These are phyloP conservation scores for Oryzias celebensis DNA, from an alignment of 2,113 vertebrate species.

Conservation along the genomic window DNA sequence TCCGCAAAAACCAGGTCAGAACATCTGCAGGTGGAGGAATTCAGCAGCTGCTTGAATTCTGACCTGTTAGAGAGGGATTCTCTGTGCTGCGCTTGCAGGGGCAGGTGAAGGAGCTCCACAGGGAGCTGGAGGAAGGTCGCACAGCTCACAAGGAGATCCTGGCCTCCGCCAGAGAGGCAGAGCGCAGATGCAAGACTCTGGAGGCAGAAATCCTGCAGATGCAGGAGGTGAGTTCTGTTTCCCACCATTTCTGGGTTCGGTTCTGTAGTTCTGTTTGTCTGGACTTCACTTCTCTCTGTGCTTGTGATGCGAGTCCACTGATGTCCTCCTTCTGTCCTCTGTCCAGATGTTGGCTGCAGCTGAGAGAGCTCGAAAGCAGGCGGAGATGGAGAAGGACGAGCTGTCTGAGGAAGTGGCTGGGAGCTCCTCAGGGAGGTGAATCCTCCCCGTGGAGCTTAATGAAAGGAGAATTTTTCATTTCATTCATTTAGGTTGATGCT, in stretches of 20 bases:
- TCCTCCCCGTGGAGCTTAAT: not conserved
- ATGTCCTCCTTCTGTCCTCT: not conserved
- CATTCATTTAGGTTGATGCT: too few relatives aligned
- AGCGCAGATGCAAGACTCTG: constrained; percentile 86
- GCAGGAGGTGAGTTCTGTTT: constrained; percentile 82
- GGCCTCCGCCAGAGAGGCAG: constrained; percentile 85
- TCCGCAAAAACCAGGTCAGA: constrained; percentile 88
- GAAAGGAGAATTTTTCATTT: too few relatives aligned
- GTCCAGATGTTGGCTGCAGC: constrained; percentile 81
- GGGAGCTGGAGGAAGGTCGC: constrained; percentile 89
- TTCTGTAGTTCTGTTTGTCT: too few relatives aligned
- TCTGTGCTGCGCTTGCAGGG: constrained; percentile 65
- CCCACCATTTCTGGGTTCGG: too few relatives aligned
- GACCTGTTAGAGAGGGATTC: too few relatives aligned
- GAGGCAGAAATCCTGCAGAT: constrained; percentile 89
- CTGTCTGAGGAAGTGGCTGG: constrained; percentile 85
- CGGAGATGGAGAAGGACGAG: constrained; percentile 88
- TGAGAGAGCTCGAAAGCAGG: constrained; percentile 89
- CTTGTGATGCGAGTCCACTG: not conserved
- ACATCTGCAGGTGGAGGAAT: not conserved
- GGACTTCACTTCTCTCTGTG: too few relatives aligned
- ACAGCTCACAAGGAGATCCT: constrained; percentile 87
- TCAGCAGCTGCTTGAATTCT: not conserved
- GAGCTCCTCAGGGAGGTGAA: constrained; percentile 84
- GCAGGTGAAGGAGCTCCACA: constrained; percentile 92